Evolutionary conservation across 2,797 vertebrate genomes (phyloP).

Genomic region (Cichlasoma orientale): DNA sequence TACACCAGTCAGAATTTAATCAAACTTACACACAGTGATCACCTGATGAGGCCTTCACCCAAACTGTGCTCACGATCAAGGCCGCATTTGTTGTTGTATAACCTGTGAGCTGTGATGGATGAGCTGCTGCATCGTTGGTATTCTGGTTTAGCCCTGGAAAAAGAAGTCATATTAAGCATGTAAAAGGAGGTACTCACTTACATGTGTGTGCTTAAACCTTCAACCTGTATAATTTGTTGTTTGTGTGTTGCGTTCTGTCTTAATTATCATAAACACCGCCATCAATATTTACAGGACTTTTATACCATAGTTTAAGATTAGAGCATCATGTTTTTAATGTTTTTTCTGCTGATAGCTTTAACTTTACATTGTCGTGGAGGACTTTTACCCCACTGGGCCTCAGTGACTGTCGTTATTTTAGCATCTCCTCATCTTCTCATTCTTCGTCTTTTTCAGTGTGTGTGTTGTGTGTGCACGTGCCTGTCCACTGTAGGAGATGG

Average conservation of each 20-base stretch:
- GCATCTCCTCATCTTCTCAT: neutral
- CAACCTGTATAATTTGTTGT: neutral
- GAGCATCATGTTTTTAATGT: neutral
- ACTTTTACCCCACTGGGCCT: constrained; percentile 2
- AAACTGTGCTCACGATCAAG: neutral
- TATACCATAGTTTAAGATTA: neutral
- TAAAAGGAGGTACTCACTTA: accelerated
- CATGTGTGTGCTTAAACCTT: neutral
- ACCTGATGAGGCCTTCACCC: no score
- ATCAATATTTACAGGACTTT: neutral
- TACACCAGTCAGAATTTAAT: neutral
- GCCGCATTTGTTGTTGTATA: neutral
- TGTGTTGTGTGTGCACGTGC: neutral
- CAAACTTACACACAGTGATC: accelerated
- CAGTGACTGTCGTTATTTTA: constrained; percentile 5
- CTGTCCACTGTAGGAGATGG: constrained; percentile 76
- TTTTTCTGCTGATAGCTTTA: constrained; percentile 6
- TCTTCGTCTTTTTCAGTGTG: constrained; percentile 1
- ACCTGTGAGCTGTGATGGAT: no score
- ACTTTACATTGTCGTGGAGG: constrained; percentile 6
- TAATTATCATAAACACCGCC: neutral
- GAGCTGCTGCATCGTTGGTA: neutral
- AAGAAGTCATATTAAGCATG: accelerated
- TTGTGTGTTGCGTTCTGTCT: neutral
- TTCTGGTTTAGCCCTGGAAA: neutral